These are phyloP conservation scores for Helleia helle DNA, from an alignment of 2,888 invertebrate species.

Conservation along the genomic window DNA sequence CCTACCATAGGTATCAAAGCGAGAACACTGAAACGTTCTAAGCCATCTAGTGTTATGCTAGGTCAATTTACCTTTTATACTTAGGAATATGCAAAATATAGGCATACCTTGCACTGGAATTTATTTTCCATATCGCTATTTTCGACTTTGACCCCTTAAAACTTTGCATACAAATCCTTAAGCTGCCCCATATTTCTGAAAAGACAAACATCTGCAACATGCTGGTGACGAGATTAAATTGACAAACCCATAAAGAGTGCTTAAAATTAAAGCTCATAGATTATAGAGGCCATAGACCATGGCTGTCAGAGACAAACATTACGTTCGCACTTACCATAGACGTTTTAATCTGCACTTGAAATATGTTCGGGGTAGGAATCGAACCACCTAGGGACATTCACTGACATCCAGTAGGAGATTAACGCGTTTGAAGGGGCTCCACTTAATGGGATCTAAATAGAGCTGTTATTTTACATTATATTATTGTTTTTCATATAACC, in stretches of 20 bases:
- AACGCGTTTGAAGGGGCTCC: constrained; percentile 34
- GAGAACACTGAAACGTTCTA: too few species aligned
- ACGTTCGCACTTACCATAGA: constrained; percentile 58
- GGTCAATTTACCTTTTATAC: too few species aligned
- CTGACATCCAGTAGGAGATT: constrained; percentile 47
- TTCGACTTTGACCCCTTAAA: too few species aligned
- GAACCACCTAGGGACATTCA: constrained; percentile 36
- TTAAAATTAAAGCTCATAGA: constrained; percentile 53
- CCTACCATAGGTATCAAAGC: too few species aligned
- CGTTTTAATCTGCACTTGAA: constrained; percentile 68
- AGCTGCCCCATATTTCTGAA: constrained; percentile 16
- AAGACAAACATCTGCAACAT: constrained; percentile 32
- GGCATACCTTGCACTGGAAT: too few species aligned
- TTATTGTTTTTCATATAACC: too few species aligned
- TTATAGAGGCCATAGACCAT: constrained; percentile 45
- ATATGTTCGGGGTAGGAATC: constrained; percentile 46
- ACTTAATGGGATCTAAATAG: constrained; percentile 23
- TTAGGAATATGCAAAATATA: too few species aligned
- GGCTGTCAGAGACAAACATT: constrained; percentile 58
- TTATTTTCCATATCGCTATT: too few species aligned
- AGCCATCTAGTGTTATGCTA: too few species aligned
- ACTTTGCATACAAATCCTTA: too few species aligned
- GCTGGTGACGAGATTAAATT: constrained; percentile 36
- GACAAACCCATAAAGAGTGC: constrained; percentile 39
- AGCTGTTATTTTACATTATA: too few species aligned